A percentile compares a stretch with the other conserved stretches of the same genome.
Evolutionary conservation across 2,888 invertebrate species (phyloP).

Genomic region (Pelosia muscerda): DNA sequence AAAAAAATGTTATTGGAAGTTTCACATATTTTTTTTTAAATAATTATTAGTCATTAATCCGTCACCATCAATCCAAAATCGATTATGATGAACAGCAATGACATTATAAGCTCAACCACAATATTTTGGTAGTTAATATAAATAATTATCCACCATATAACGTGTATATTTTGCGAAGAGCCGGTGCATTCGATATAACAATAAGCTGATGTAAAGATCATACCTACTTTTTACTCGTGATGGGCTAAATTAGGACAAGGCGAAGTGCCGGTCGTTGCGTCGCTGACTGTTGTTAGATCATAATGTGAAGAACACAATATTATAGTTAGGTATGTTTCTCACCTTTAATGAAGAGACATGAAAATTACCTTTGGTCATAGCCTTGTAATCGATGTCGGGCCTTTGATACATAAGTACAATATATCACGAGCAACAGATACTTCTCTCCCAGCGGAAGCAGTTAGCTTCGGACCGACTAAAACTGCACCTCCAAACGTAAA

Average conservation of each 20-base stretch:
- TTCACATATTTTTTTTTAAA: too few species aligned
- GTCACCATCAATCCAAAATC: not conserved
- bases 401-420: not conserved
- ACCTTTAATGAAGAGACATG: not conserved
- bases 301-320: conserved; percentile 6
- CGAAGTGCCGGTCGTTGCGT: conserved; percentile 43
- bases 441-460: too few species aligned
- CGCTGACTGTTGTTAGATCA: conserved; percentile 16
- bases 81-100: not conserved
- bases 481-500: not conserved
- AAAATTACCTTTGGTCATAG: not conserved
- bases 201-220: conserved; percentile 59
- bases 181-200: conserved; percentile 48
- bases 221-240: conserved; percentile 23
- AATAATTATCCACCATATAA: conserved; percentile 23
- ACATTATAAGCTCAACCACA: conserved; percentile 12
- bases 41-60: too few species aligned
- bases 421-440: too few species aligned
- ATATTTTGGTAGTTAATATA: not conserved
- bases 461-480: too few species aligned
- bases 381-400: not conserved
- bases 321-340: conserved; percentile 3
- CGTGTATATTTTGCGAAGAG: conserved; percentile 37
- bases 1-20: too few species aligned
- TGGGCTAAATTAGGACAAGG: conserved; percentile 73